Evolutionary conservation across 1,140 invertebrate species (phyloP).

Genomic region (Oedothorax gibbosus): DNA sequence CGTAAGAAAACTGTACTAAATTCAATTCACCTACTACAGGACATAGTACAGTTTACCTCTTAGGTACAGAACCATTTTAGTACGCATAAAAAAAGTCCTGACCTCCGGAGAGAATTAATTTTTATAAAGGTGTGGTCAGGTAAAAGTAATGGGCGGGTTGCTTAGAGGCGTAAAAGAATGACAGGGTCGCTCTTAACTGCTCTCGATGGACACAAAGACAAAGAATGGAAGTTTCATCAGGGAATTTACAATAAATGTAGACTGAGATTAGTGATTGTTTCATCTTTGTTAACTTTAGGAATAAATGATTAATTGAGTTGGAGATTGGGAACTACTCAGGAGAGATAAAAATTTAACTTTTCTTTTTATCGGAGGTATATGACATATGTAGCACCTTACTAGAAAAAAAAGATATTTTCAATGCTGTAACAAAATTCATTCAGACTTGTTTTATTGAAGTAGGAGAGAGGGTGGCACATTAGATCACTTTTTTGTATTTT

Average conservation of each 20-base stretch:
- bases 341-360: no score
- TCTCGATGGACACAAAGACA: neutral
- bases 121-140: conserved; percentile 44
- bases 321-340: no score
- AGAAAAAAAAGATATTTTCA: no score
- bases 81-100: conserved; percentile 16
- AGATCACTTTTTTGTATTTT: no score
- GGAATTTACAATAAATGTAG: neutral
- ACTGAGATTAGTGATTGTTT: neutral
- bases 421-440: no score
- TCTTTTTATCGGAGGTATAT: no score
- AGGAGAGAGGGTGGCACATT: no score
- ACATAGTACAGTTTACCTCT: no score
- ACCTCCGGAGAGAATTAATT: conserved; percentile 21
- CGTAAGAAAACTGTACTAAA: no score
- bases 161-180: conserved; percentile 1
- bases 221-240: conserved; percentile 6
- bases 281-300: neutral
- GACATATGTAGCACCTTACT: no score
- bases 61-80: neutral
- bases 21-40: no score
- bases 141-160: conserved; percentile 25
- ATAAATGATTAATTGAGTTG: neutral
- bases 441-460: no score
- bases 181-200: neutral